Evolutionary conservation across 2,888 invertebrate species (phyloP), one percentile per base, ranked within the genome.

Genomic region (Campoplex nolae): DNA sequence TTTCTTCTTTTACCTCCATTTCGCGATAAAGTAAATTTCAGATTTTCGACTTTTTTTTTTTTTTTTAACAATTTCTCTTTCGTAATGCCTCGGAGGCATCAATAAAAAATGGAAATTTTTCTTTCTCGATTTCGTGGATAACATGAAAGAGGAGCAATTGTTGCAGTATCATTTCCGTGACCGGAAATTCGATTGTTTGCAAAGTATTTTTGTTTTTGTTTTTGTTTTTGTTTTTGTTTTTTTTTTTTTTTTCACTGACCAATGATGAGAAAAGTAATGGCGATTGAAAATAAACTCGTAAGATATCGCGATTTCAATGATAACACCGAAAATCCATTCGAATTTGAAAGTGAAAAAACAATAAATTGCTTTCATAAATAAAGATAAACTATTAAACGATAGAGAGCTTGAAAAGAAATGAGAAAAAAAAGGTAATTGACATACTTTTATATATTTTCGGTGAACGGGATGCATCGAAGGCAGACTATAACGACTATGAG

Each of bases 391-490:
- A 18, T 42, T 23, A 18, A 62, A 42, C 23, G 38, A n/a, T 6
- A 9, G 23, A 58, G 23, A 58, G 35, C 38, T 13, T 35, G 6
- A 6, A 42, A 42, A 28, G 23, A 28, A 48, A 48, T 23, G 51
- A 76, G 38, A 38, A 6, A 48, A 54, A 23, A 51, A 54, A 35
- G n/a, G 18, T 38, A 51, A 77, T 77, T 48, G 76, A 77, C 58
- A 77, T 35, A 56, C 35, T 74, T 38, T 56, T 38, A 58, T 42
- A 42, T 58, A 42, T 74, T 56, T 42, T 9, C 7, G 56, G 38
- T 74, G 16, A 42, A 58, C 13, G 48, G n/a, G 67, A 67, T 54
- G 65, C 65, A 77, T 32, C 51, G 62, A 16, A 62, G 58, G 28
- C n/a, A 75, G 45, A 35, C 18, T 56, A 56, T 56, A 56, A 56